Percentiles rank a stretch among this genome's conserved stretches.
Conservation (phyloP, 2,888 invertebrate species). For the Drosophila multiciliata region DNA sequence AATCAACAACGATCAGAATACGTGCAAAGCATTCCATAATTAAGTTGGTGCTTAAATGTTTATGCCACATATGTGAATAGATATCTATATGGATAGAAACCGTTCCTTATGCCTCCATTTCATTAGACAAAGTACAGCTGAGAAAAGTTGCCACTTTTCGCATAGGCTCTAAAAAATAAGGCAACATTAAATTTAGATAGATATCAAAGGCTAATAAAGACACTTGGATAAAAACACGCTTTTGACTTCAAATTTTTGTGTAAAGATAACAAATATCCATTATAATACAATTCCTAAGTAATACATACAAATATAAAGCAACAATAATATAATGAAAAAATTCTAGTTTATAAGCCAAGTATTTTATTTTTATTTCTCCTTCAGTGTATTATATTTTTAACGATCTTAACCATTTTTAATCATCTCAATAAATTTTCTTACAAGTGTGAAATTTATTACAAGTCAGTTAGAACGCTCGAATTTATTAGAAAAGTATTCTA, state of each 20-base stretch:
- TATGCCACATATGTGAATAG: not conserved
- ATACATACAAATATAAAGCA: not conserved
- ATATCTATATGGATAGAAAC: not conserved
- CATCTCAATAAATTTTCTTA: not conserved
- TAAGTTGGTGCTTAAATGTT: slow-evolving; percentile 33
- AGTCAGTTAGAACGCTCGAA: not conserved
- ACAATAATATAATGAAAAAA: not conserved
- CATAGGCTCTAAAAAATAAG: not conserved
- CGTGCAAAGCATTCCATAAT: slow-evolving; percentile 41
- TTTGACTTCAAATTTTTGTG: not conserved
- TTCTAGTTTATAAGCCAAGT: not conserved
- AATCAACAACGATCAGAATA: slow-evolving; percentile 32
- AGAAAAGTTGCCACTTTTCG: not conserved
- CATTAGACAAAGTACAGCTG: not conserved
- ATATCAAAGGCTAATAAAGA: not conserved
- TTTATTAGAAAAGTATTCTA: not conserved
- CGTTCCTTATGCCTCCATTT: slow-evolving; percentile 17
- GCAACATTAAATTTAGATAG: not conserved
- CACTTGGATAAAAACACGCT: too few relatives aligned
- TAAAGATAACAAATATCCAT: not conserved
- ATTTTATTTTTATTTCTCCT: not conserved
- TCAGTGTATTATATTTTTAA: not conserved
- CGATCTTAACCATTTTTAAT: not conserved
- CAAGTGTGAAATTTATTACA: not conserved
- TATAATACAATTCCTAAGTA: not conserved